Evolutionary conservation across 1,140 invertebrate species (phyloP), one percentile per base, ranked within the genome.

Genomic region (Zophobas morio): DNA sequence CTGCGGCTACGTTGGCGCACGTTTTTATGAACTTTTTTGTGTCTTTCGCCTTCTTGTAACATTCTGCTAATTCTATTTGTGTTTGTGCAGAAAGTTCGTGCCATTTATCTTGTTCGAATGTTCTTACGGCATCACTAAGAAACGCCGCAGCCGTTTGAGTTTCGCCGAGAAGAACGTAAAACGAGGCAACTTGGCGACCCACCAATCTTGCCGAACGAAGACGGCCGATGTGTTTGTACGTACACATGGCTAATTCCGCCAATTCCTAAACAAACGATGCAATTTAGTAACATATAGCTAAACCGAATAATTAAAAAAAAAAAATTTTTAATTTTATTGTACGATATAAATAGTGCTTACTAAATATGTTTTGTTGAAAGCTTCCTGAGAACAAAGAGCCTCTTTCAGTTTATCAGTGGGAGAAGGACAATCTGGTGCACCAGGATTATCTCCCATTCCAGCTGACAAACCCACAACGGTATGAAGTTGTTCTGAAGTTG

Each of bases 181-280:
- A 98, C 36, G 92, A 90, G 0, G 97, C 96, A 32, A 99, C 86
- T 85, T 98, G 95, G 78, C 93, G 90, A 0, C 97, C 97, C 75
- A 99, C 94, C 20, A 95, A 89, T 63, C 96, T 90, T 0, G 97
- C 97, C 47, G 92, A 96, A 77, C 96, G 88, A 73, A 95, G 89
- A 57, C 96, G 90, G 3, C 96, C 93, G 81, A 98, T 96, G 87
- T 99, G 96, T 86, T 99, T 99, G 83, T 96, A 99, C 0, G 97
- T 99, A 53, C 97, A 96, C 91, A 98, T 98, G 0, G 97, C 96
- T 75, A 98, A 87, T 87, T 99, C 98, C 4, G 96, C 95, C 53
- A 99, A 88, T 86, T 98, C 97, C 90, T 92, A 79, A 47, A 73
- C 53, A 6, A 39, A 54, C 8, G 72, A 56, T 74, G 35, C 20